Evolutionary conservation across 2,113 vertebrate genomes (phyloP).

Genomic region (Misgurnus mizolepis): DNA sequence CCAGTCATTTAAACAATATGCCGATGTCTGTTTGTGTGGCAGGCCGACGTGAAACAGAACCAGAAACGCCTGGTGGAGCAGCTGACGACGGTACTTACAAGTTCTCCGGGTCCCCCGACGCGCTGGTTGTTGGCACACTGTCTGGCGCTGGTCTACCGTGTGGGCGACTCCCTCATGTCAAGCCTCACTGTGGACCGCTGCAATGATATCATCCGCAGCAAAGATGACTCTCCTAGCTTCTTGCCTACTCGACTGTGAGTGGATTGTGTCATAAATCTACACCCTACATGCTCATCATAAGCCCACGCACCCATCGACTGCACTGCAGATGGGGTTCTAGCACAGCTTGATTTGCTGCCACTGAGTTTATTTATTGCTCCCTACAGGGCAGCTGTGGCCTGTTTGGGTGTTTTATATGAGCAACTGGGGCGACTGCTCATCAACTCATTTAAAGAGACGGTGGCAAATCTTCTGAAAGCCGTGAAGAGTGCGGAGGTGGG

Average conservation of each 20-base stretch:
- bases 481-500: constrained; percentile 93
- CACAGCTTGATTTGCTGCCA: constrained; percentile 3
- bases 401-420: constrained; percentile 89
- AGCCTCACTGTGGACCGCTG: constrained; percentile 88
- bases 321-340: constrained; percentile 20
- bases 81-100: constrained; percentile 80
- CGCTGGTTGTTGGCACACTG: constrained; percentile 87
- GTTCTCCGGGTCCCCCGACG: constrained; percentile 87
- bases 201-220: constrained; percentile 92
- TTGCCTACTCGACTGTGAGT: constrained; percentile 93
- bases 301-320: background rate
- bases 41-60: constrained; percentile 85
- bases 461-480: constrained; percentile 89
- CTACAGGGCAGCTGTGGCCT: constrained; percentile 88
- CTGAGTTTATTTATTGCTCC: constrained; percentile 49
- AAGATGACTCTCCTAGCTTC: constrained; percentile 93
- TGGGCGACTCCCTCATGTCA: constrained; percentile 85
- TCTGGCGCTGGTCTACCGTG: constrained; percentile 82
- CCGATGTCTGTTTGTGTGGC: constrained; percentile 9
- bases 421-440: constrained; percentile 87
- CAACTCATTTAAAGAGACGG: constrained; percentile 83
- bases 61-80: constrained; percentile 88
- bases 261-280: constrained; percentile 3
- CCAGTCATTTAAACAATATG: constrained; percentile 23
- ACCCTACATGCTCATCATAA: background rate